Percentiles rank a stretch among this genome's conserved stretches.
Evolutionary conservation across 2,113 vertebrate species (phyloP).

Genomic region (Seriola dumerili): DNA sequence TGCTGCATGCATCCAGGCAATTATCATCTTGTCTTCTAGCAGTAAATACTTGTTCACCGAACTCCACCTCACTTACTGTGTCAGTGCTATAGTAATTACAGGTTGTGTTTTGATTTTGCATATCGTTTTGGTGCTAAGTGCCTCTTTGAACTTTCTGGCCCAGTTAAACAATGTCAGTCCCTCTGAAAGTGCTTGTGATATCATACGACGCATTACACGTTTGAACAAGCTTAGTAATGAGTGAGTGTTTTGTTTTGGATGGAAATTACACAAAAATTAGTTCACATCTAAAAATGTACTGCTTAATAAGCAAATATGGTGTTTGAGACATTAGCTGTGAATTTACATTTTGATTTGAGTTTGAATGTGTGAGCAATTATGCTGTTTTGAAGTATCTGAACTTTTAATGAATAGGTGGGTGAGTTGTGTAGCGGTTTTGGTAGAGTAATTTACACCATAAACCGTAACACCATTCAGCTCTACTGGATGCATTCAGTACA

Average conservation of each 20-base stretch:
- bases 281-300: neutral
- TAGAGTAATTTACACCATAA: neutral
- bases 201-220: neutral
- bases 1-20: constrained; percentile 16
- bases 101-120: constrained; percentile 44
- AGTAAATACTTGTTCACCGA: constrained; percentile 43
- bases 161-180: constrained; percentile 1
- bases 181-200: neutral
- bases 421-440: constrained; percentile 5
- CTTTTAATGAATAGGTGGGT: constrained; percentile 17
- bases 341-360: neutral
- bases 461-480: neutral
- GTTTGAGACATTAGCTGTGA: neutral
- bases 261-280: neutral
- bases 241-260: neutral
- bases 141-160: constrained; percentile 29
- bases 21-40: constrained; percentile 33
- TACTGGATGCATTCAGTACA: neutral
- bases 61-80: constrained; percentile 21
- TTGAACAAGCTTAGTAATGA: constrained; percentile 5
- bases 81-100: constrained; percentile 51
- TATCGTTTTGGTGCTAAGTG: constrained; percentile 21
- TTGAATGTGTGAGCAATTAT: constrained; percentile 1
- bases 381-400: neutral
- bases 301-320: neutral